phyloP scores from a whole-genome alignment of 2,113 vertebrate genomes.

The Phalacrocorax pelagicus region DNA sequence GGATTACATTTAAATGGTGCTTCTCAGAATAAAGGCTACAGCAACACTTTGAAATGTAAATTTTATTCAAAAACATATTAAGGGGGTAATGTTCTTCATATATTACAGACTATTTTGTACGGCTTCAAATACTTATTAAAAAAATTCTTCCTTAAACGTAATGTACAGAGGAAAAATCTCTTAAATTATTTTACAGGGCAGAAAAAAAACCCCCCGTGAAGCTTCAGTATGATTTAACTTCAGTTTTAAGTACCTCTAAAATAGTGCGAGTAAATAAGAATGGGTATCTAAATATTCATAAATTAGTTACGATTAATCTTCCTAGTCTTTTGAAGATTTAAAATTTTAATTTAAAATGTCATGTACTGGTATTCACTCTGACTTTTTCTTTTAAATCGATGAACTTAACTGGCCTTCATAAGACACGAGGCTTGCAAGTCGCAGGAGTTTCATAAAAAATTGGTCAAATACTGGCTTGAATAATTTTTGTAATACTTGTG shows the following conservation, averaged over 20 bases:
- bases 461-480: neutral
- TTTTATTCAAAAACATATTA: neutral
- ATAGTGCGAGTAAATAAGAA: neutral
- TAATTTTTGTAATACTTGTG: neutral
- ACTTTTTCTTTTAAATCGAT: neutral
- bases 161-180: neutral
- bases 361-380: neutral
- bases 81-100: neutral
- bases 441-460: neutral
- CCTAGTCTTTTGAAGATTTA: neutral
- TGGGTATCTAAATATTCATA: neutral
- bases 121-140: neutral
- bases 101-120: neutral
- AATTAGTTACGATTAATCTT: neutral
- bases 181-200: neutral
- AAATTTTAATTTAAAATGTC: neutral
- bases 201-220: rapidly evolving
- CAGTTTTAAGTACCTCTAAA: neutral
- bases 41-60: neutral
- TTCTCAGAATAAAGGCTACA: neutral
- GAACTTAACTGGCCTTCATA: neutral
- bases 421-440: neutral
- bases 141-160: neutral
- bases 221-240: neutral
- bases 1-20: neutral